Evolutionary conservation across 2,888 invertebrate genomes (phyloP).

Genomic region (Notodonta ziczac): DNA sequence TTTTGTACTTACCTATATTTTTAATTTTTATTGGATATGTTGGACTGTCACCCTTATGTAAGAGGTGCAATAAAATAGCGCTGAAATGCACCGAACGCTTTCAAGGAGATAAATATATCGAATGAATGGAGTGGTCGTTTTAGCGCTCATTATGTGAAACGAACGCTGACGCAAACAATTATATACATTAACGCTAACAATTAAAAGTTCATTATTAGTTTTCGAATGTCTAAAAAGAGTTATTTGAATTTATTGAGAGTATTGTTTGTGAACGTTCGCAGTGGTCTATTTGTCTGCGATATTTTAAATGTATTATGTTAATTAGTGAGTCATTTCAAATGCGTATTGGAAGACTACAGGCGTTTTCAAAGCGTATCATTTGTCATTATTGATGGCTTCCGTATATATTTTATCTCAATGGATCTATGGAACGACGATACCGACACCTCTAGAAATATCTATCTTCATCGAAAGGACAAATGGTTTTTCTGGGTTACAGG

Average conservation of each 20-base stretch:
- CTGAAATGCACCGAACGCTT: constrained; percentile 52
- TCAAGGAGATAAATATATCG: constrained; percentile 52
- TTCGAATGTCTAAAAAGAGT: background rate
- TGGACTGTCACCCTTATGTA: constrained; percentile 35
- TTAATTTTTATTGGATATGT: constrained; percentile 14
- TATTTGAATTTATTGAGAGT: background rate
- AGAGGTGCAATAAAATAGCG: constrained; percentile 56
- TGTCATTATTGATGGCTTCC: background rate
- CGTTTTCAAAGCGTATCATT: background rate
- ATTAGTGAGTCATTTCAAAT: background rate
- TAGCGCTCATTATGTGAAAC: constrained; percentile 12
- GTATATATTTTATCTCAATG: background rate
- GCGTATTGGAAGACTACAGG: background rate
- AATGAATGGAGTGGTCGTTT: constrained; percentile 44
- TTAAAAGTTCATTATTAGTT: constrained; percentile 13
- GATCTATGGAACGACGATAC: background rate
- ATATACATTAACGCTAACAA: background rate
- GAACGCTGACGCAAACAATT: constrained; percentile 7
- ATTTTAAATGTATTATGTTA: background rate
- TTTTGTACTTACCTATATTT: too few species aligned
- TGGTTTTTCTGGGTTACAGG: too few species aligned
- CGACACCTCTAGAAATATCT: too few species aligned
- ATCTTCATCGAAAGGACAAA: too few species aligned
- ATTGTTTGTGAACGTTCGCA: background rate
- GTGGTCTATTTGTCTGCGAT: background rate